Evolutionary conservation across 2,888 invertebrate species (phyloP).

Genomic region (Spodoptera littoralis): DNA sequence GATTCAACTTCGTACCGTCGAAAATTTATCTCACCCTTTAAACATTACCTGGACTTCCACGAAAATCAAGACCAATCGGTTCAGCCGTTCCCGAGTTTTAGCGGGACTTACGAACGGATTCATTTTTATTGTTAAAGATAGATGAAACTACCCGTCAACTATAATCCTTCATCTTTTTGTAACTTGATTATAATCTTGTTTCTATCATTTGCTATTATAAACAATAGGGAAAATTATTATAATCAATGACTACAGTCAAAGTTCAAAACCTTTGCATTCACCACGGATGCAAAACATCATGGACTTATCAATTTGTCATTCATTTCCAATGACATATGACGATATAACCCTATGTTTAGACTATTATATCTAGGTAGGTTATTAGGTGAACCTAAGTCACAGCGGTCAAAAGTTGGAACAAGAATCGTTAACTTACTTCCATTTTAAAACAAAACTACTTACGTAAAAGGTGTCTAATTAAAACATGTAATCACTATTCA

Average conservation of each 20-base stretch:
- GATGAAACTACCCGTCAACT: too few species aligned
- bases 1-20: too few species aligned
- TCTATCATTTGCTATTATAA: not conserved
- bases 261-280: conserved; percentile 25
- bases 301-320: conserved; percentile 28
- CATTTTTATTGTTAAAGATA: too few species aligned
- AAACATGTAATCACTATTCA: conserved; percentile 33
- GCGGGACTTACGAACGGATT: too few species aligned
- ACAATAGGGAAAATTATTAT: not conserved
- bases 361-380: not conserved
- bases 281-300: conserved; percentile 11
- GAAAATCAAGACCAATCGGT: too few species aligned
- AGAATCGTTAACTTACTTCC: not conserved
- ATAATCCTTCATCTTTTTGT: not conserved
- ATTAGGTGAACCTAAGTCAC: not conserved
- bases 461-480: conserved; percentile 19
- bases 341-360: conserved; percentile 31
- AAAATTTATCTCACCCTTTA: too few species aligned
- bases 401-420: conserved; percentile 25
- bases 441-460: conserved; percentile 12
- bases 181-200: not conserved
- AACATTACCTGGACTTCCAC: too few species aligned
- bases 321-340: conserved; percentile 32
- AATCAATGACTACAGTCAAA: conserved; percentile 12
- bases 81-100: too few species aligned